Evolutionary conservation across 2,888 invertebrate genomes (phyloP), one percentile per base, ranked within the genome.

Genomic region (Ochropleura plecta): DNA sequence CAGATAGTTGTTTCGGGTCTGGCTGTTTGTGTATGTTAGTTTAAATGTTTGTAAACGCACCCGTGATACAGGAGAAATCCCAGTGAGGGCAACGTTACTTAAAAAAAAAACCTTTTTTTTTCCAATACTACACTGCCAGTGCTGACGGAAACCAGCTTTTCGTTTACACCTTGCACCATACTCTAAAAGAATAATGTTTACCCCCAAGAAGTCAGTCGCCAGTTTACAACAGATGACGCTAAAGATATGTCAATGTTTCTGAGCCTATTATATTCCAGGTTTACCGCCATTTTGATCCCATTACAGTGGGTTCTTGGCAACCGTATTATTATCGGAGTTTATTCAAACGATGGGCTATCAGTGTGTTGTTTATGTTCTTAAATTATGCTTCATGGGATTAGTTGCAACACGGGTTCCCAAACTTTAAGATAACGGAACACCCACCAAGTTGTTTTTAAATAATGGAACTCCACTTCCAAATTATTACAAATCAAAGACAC

Each of bases 201-300:
- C 84, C 81, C 81, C 64, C 69, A 79, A 83, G 85, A 87, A 87
- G 86, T 87, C 81, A 74, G 67, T 76, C 66, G 76, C 79, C 72
- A 67, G 82, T 84, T 86, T 81, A 86, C 78, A 69, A 64, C 67
- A 86, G 92, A 92, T 92, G 91, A 86, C 89, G 88, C 85, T 83
- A 86, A 85, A 86, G 92, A 92, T 92, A 92, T 78, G 91, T 90
- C 90, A 88, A 79, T 79, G 83, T 81, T 83, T 59, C 46, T 71
- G 20, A 65, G 81, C 68, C 84, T 70, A 81, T 82, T 82, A 82
- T 82, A 83, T 81, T 51, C 78, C 55, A 73, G 59, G 3, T 18
- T 7, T 20, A 49, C 78, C 55, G 73, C 60, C 66, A 73, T 74
- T 84, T 79, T 81, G 85, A 75, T 82, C 59, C 76, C 83, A 86